These are phyloP conservation scores for Drosophila dunni DNA, from an alignment of 1,140 invertebrate species.

Conservation along the genomic window DNA sequence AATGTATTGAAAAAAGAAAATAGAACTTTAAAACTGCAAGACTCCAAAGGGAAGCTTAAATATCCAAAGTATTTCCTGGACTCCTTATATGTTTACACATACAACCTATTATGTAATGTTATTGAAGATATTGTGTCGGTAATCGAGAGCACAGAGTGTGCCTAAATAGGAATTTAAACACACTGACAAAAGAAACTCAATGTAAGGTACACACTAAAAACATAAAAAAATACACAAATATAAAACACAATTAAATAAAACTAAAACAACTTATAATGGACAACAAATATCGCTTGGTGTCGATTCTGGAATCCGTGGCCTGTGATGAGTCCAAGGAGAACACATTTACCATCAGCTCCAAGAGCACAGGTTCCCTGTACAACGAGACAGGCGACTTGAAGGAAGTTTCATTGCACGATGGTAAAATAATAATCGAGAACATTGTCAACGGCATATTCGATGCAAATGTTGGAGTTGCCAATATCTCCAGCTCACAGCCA, in stretches of 20 bases:
- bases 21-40: background rate
- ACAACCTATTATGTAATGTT: constrained; percentile 49
- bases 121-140: constrained; percentile 67
- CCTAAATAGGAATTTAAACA: constrained; percentile 19
- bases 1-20: constrained; percentile 16
- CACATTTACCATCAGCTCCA: background rate
- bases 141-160: constrained; percentile 60
- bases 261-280: background rate
- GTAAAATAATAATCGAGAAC: constrained; percentile 30
- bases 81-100: constrained; percentile 55
- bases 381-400: background rate
- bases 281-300: background rate
- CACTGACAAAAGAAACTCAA: background rate
- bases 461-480: background rate
- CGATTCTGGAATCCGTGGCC: background rate
- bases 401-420: constrained; percentile 10
- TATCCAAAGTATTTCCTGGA: constrained; percentile 39
- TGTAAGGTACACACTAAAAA: background rate
- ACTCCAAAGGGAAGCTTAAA: background rate
- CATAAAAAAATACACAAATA: background rate
- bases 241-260: constrained; percentile 13
- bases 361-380: background rate
- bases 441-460: constrained; percentile 56
- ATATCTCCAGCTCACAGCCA: constrained; percentile 26
- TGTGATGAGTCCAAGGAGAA: constrained; percentile 1